Percentiles rank a stretch among this genome's conserved stretches.
Evolutionary conservation across 2,888 invertebrate genomes (phyloP).

Genomic region (Zelleria hepariella): DNA sequence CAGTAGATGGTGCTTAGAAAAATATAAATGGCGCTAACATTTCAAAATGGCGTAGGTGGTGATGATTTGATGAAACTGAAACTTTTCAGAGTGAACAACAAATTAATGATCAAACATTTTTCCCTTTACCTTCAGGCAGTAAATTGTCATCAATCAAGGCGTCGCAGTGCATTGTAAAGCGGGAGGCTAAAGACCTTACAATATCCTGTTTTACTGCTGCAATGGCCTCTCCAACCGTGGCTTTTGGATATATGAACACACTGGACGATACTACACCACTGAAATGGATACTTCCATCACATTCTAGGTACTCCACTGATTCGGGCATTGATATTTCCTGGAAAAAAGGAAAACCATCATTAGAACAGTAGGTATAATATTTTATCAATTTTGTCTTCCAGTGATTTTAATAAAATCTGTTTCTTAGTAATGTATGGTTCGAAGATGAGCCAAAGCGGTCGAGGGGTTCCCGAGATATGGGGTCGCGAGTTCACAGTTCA

Average conservation of each 20-base stretch:
- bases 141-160: slow-evolving; percentile 87
- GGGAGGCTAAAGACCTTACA: slow-evolving; percentile 84
- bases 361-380: no score
- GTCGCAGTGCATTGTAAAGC: slow-evolving; percentile 94
- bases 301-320: slow-evolving; percentile 65
- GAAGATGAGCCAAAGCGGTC: no score
- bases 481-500: no score
- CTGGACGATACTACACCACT: slow-evolving; percentile 80
- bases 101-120: not conserved
- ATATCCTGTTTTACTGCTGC: slow-evolving; percentile 86
- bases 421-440: no score
- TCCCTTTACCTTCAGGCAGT: slow-evolving; percentile 74
- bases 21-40: no score
- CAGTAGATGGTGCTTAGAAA: no score
- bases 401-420: no score
- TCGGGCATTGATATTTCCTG: slow-evolving; percentile 62
- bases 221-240: slow-evolving; percentile 80
- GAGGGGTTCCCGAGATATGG: no score
- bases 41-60: no score
- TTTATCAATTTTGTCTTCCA: no score
- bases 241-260: slow-evolving; percentile 84
- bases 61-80: no score
- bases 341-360: slow-evolving; percentile 19
- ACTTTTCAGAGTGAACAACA: not conserved
- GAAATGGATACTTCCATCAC: slow-evolving; percentile 78